These are phyloP conservation scores for Catamblyrhynchus diadema DNA, from an alignment of 2,797 vertebrate genomes.

Conservation along the genomic window DNA sequence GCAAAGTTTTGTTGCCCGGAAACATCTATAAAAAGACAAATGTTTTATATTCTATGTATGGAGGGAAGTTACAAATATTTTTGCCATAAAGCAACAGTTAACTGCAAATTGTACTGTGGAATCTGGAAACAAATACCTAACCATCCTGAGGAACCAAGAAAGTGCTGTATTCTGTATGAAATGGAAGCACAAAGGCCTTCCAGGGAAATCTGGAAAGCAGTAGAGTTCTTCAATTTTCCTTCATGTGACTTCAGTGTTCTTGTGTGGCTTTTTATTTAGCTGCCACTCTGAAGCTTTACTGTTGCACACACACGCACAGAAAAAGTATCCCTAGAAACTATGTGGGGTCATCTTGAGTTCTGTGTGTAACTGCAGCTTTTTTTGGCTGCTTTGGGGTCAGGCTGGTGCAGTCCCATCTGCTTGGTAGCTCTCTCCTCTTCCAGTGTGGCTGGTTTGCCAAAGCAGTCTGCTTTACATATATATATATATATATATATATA, in stretches of 20 bases:
- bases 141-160: neutral
- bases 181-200: neutral
- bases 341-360: constrained; percentile 39
- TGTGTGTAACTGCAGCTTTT: neutral
- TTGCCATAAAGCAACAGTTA: neutral
- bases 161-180: neutral
- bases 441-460: neutral
- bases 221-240: neutral
- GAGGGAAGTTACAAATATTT: neutral
- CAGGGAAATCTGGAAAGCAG: neutral
- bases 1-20: neutral
- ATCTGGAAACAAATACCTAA: neutral
- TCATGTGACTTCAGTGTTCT: neutral
- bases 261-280: neutral
- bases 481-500: too few relatives aligned
- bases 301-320: neutral
- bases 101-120: neutral
- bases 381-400: neutral
- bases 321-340: neutral
- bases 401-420: rapidly evolving
- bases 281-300: neutral
- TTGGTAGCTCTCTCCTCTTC: neutral
- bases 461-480: neutral
- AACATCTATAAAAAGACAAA: neutral
- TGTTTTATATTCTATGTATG: neutral